Evolutionary conservation across 2,888 invertebrate genomes (phyloP).

Genomic region (Eudemis profundana): DNA sequence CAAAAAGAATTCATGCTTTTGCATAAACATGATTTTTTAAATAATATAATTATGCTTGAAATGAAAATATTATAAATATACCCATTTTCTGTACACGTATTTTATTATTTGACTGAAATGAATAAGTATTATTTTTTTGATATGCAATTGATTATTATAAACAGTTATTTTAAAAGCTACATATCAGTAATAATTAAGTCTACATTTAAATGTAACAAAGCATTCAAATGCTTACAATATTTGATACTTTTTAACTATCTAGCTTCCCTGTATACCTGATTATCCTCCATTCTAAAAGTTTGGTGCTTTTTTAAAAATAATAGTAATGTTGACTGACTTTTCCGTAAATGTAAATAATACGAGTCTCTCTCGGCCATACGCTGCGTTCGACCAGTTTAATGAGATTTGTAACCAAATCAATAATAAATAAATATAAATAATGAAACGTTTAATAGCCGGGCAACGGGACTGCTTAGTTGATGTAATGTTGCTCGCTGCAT

Average conservation of each 20-base stretch:
- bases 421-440: conserved; percentile 2
- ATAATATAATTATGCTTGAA: too few relatives aligned
- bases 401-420: conserved; percentile 11
- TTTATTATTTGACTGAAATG: too few relatives aligned
- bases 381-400: conserved; percentile 1
- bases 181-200: not conserved
- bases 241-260: not conserved
- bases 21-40: too few relatives aligned
- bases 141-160: too few relatives aligned
- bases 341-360: not conserved
- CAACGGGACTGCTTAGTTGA: not conserved
- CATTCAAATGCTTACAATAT: not conserved
- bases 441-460: not conserved
- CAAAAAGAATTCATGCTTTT: too few relatives aligned
- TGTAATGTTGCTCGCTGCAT: too few relatives aligned
- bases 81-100: too few relatives aligned
- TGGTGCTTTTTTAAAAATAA: not conserved
- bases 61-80: too few relatives aligned
- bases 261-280: not conserved
- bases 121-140: too few relatives aligned
- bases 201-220: too few relatives aligned
- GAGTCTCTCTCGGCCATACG: not conserved
- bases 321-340: not conserved
- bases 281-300: not conserved
- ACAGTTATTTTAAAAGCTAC: not conserved